Conservation (phyloP, 2,888 invertebrate species). For the Drosophila borealis region DNA sequence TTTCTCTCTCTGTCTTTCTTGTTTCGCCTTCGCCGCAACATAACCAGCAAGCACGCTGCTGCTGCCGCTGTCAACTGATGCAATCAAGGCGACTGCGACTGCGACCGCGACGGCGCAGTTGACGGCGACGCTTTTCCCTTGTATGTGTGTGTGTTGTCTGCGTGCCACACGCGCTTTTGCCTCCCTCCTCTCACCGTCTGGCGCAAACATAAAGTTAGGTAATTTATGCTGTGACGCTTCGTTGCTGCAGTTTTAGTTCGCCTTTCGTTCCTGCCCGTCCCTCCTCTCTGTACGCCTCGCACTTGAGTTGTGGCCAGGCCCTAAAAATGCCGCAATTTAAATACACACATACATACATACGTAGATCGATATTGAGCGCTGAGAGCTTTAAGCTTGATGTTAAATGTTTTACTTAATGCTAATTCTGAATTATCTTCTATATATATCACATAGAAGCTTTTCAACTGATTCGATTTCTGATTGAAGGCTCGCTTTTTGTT, state of each 20-base stretch:
- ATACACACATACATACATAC: background rate
- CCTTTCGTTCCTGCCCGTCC: constrained; percentile 16
- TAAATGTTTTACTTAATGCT: background rate
- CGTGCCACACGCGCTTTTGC: constrained; percentile 33
- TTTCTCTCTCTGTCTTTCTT: constrained; percentile 17
- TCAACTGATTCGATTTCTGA: constrained; percentile 14
- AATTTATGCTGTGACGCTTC: constrained; percentile 55
- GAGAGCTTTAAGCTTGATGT: background rate
- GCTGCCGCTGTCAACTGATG: constrained; percentile 35
- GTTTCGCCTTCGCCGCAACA: constrained; percentile 35
- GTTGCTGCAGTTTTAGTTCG: constrained; percentile 31
- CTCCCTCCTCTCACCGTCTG: constrained; percentile 13
- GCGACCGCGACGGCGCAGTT: constrained; percentile 13
- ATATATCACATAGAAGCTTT: too few species aligned
- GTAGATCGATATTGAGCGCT: constrained; percentile 2
- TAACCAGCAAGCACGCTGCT: constrained; percentile 6
- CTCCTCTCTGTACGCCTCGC: background rate
- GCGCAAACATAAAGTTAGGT: constrained; percentile 47
- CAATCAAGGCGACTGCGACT: constrained; percentile 45
- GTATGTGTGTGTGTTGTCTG: constrained; percentile 21
- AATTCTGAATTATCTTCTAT: background rate
- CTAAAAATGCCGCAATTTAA: background rate
- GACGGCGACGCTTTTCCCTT: constrained; percentile 23
- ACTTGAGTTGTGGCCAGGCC: constrained; percentile 1
- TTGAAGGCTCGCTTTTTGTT: constrained; percentile 12